Evolutionary conservation across 2,113 vertebrate species (phyloP).

Genomic region (Hemiprocne comata): DNA sequence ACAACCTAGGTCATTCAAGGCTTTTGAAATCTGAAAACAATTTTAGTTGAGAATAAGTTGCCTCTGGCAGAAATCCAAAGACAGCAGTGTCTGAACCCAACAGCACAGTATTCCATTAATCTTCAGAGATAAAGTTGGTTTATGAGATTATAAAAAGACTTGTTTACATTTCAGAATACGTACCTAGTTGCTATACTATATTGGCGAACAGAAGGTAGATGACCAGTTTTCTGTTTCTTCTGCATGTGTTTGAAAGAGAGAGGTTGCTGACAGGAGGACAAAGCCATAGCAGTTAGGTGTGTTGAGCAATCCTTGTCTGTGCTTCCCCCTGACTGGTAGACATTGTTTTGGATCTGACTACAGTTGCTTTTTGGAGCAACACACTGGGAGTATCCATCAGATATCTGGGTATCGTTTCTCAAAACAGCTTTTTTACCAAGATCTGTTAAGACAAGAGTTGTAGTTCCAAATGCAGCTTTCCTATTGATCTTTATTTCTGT

Average conservation of each 20-base stretch:
- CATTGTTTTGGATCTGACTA: constrained; percentile 5
- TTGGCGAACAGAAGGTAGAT: constrained; percentile 60
- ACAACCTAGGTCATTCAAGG: not conserved
- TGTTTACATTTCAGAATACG: not conserved
- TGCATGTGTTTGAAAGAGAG: constrained; percentile 77
- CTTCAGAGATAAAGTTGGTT: not conserved
- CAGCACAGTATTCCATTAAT: not conserved
- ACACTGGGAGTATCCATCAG: not conserved
- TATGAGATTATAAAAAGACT: not conserved
- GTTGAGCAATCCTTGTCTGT: not conserved
- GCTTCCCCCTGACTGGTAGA: not conserved
- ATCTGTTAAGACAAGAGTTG: constrained; percentile 88
- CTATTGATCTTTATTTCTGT: constrained; percentile 89
- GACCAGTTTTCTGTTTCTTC: constrained; percentile 89
- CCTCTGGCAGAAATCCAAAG: not conserved
- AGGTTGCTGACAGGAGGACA: constrained; percentile 31
- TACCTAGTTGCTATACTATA: constrained; percentile 59
- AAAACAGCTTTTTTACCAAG: constrained; percentile 67
- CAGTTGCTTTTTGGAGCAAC: constrained; percentile 35
- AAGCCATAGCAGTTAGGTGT: not conserved
- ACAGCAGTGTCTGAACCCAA: not conserved
- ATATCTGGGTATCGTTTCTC: not conserved
- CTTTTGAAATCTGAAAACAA: not conserved
- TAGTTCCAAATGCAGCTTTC: constrained; percentile 85
- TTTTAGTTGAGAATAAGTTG: not conserved